phyloP scores from a whole-genome alignment of 2,888 invertebrate species.

The Cryptosula pallasiana region DNA sequence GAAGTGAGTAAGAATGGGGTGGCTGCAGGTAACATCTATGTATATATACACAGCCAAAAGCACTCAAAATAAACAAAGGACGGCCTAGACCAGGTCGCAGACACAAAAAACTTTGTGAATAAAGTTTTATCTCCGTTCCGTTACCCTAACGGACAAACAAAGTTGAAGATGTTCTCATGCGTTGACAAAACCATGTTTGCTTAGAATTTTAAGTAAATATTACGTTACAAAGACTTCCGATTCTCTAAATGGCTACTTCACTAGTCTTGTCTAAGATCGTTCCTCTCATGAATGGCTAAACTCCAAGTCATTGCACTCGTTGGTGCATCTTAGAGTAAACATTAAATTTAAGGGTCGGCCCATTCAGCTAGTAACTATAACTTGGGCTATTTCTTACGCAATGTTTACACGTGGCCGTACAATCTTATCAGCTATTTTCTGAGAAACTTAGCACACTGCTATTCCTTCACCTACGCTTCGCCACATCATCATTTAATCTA shows the following conservation, averaged over 20 bases:
- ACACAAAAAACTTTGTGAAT: neutral
- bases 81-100: neutral
- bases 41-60: neutral
- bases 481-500: no score
- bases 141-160: neutral
- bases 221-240: conserved; percentile 21
- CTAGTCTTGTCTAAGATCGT: no score
- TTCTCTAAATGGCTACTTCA: no score
- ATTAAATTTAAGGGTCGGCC: no score
- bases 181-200: neutral
- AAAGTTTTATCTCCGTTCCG: neutral
- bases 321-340: no score
- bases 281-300: no score
- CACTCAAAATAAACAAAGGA: neutral
- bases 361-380: no score
- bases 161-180: no score
- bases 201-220: conserved; percentile 2
- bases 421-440: neutral
- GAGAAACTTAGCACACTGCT: no score
- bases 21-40: neutral
- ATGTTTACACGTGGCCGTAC: neutral
- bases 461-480: no score
- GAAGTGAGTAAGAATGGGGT: neutral
- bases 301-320: no score
- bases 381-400: neutral